Percentiles rank a stretch among this genome's conserved stretches.
phyloP scores from a whole-genome alignment of 2,113 vertebrate genomes.

The Neolamprologus sp. region DNA sequence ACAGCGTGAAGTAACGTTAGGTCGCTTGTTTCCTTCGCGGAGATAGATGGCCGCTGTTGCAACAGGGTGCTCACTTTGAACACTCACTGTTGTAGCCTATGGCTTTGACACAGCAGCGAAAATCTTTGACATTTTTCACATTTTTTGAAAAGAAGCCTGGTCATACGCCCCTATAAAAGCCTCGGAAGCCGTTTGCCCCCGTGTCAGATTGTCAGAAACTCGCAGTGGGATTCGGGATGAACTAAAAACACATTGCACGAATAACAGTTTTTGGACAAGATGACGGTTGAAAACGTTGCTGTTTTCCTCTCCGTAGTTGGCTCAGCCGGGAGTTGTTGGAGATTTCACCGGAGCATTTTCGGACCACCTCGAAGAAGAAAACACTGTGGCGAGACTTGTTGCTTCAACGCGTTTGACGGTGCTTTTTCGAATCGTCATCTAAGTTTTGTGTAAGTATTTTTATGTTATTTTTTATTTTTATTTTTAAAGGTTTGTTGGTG shows the following conservation, averaged over 20 bases:
- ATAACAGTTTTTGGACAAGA: constrained; percentile 68
- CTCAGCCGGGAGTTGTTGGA: constrained; percentile 81
- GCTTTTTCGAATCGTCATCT: constrained; percentile 21
- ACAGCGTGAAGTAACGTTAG: constrained; percentile 20
- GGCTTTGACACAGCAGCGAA: constrained; percentile 66
- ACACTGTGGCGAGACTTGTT: constrained; percentile 84
- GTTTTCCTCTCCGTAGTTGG: constrained; percentile 81
- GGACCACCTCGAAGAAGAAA: constrained; percentile 79
- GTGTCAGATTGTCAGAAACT: constrained; percentile 2
- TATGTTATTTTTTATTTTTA: not conserved
- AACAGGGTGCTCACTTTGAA: constrained; percentile 76
- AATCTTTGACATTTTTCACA: constrained; percentile 81
- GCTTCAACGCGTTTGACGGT: constrained; percentile 73
- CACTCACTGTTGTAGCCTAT: constrained; percentile 51
- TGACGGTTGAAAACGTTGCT: constrained; percentile 81
- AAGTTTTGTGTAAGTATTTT: constrained; percentile 70
- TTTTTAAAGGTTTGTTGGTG: not conserved
- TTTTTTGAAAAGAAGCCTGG: constrained; percentile 72
- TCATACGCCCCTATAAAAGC: constrained; percentile 64
- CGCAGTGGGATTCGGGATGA: constrained; percentile 3
- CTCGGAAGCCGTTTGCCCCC: constrained; percentile 31
- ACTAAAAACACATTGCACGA: not conserved
- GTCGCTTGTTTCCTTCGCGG: constrained; percentile 32
- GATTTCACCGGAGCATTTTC: constrained; percentile 86
- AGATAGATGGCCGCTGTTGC: constrained; percentile 59